Evolutionary conservation across 2,113 vertebrate species (phyloP), one percentile per base, ranked within the genome.

Genomic region (Malurus cyaneus): DNA sequence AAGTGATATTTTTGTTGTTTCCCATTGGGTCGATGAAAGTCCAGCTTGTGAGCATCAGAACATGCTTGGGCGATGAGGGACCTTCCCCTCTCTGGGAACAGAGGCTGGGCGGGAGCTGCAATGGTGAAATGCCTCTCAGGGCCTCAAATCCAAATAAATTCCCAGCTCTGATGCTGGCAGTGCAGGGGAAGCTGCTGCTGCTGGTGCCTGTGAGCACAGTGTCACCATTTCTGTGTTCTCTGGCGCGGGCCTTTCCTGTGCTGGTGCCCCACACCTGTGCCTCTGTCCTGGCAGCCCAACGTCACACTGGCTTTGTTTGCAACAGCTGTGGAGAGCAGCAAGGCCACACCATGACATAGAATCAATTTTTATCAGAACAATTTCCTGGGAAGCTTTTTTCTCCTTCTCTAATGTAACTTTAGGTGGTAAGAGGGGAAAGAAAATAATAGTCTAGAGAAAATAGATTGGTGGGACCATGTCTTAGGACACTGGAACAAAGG

Each of bases 371-470:
- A 85, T 91, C 95, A 66, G 46, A 83, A 88, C 56, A 64, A 26
- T 91, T 94, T 95, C 88, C 92, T 92, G 65, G 32, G 42, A 84
- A 89, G 66, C 5, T 44, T 74, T 88, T 88, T 52, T 11, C 59
- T 84, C 57, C 52, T 71, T 91, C 72, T 60, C 8, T 80, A 84
- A 67, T 0, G 0, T 81, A 87, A 59, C 16, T 84, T 86, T 29
- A 78, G 57, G n/a, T 89, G 82, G 94, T 89, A 85, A 91, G 46
- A 86, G 52, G 19, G 52, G 36, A 89, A 88, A 36, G 50, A 91
- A 94, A 97, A 92, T 57, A 86, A 65, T 84, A 89, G 59, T 69
- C 61, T 82, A 61, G 47, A 70, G 60, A 94, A 92, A 90, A 92
- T 70, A 86, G 49, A 49, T 72, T 24, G 29, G 23, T 2, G 4